These are phyloP conservation scores for Diarsia mendica DNA, from an alignment of 2,888 invertebrate genomes.

Conservation along the genomic window DNA sequence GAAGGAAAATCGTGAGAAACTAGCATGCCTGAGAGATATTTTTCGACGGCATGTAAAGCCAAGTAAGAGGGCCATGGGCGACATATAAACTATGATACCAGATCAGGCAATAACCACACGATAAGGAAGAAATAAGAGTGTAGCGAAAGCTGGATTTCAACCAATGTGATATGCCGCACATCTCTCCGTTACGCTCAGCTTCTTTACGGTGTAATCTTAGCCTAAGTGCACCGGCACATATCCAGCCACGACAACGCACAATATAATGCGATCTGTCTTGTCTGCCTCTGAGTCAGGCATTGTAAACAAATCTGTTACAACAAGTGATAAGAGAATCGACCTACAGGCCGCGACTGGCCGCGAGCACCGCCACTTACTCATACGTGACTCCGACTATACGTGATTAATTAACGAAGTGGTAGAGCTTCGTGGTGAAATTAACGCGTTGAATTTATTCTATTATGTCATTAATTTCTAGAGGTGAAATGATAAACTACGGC, in stretches of 20 bases:
- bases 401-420: conserved; percentile 43
- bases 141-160: too few species aligned
- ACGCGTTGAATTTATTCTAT: conserved; percentile 7
- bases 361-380: conserved; percentile 47
- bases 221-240: conserved; percentile 33
- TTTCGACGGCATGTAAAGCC: too few species aligned
- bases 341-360: too few species aligned
- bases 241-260: conserved; percentile 31
- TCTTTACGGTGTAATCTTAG: not conserved
- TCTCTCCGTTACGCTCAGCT: not conserved
- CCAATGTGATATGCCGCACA: too few species aligned
- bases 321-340: conserved; percentile 65
- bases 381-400: conserved; percentile 35
- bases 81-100: too few species aligned
- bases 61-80: too few species aligned
- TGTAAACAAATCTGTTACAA: conserved; percentile 63
- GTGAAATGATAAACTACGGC: not conserved
- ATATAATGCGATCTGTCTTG: conserved; percentile 12
- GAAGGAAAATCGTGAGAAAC: too few species aligned
- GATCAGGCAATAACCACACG: too few species aligned
- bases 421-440: conserved; percentile 19
- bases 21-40: too few species aligned
- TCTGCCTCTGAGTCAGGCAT: conserved; percentile 57
- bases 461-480: not conserved
- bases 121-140: too few species aligned